Conservation (phyloP, 2,797 vertebrate genomes). For the Limosa lapponica region DNA sequence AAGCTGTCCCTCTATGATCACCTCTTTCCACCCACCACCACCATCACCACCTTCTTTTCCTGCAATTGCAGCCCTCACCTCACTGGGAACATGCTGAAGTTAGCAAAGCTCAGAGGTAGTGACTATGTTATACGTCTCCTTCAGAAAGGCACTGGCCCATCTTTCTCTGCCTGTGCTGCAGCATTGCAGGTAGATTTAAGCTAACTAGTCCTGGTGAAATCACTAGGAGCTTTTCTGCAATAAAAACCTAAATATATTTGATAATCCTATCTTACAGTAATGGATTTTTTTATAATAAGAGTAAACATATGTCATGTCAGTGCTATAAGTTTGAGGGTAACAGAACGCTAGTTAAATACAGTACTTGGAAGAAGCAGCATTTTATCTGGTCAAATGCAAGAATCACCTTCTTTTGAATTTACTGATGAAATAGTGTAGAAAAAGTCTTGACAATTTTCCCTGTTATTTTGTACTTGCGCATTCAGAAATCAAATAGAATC, state of each 20-base stretch:
- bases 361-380: background rate
- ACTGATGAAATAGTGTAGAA: background rate
- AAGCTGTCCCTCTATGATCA: background rate
- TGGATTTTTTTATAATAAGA: background rate
- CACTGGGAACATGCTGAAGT: background rate
- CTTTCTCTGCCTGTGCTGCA: background rate
- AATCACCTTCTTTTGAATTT: background rate
- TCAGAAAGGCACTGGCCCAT: background rate
- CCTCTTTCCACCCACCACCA: background rate
- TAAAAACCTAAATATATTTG: background rate
- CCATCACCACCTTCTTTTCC: background rate
- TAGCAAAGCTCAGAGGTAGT: background rate
- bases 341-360: background rate
- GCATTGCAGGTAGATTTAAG: background rate
- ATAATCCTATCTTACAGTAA: background rate
- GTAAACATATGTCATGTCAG: background rate
- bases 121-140: background rate
- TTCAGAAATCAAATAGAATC: background rate
- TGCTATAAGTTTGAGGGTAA: background rate
- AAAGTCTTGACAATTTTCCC: background rate
- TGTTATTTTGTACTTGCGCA: background rate
- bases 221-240: background rate
- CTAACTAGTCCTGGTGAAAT: background rate
- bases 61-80: background rate
- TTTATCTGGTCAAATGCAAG: background rate